Evolutionary conservation across 2,888 invertebrate genomes (phyloP).

Genomic region (Fabriciana adippe): DNA sequence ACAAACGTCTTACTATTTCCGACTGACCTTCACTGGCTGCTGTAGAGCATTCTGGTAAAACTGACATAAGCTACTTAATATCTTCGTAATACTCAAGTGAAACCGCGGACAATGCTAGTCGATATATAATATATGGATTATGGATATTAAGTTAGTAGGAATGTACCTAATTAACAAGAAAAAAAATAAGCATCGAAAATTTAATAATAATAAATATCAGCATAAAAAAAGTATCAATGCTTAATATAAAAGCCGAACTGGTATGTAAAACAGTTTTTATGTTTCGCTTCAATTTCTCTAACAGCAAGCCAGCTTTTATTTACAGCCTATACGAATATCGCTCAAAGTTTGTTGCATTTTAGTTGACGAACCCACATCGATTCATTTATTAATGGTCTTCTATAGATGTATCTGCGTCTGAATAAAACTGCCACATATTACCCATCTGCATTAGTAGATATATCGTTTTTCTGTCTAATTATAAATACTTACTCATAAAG

Average conservation of each 20-base stretch:
- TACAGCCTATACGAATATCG: conserved; percentile 17
- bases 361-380: conserved; percentile 17
- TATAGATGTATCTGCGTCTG: background rate
- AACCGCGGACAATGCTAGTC: too few relatives aligned
- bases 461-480: too few relatives aligned
- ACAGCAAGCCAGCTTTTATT: conserved; percentile 10
- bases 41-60: too few relatives aligned
- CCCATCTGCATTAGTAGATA: background rate
- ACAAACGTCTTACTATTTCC: too few relatives aligned
- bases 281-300: conserved; percentile 7
- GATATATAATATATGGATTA: too few relatives aligned
- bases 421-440: background rate
- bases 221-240: background rate
- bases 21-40: too few relatives aligned
- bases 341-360: conserved; percentile 12
- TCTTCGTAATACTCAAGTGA: too few relatives aligned
- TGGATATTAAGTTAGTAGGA: too few relatives aligned
- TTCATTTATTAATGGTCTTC: conserved; percentile 13
- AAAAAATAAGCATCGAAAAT: background rate
- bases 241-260: background rate
- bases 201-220: background rate
- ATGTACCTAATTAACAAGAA: too few relatives aligned
- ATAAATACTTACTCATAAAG: too few relatives aligned
- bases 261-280: conserved; percentile 1
- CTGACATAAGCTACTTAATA: too few relatives aligned